Conservation (phyloP, 1,140 invertebrate species). For the Venturia canescens region DNA sequence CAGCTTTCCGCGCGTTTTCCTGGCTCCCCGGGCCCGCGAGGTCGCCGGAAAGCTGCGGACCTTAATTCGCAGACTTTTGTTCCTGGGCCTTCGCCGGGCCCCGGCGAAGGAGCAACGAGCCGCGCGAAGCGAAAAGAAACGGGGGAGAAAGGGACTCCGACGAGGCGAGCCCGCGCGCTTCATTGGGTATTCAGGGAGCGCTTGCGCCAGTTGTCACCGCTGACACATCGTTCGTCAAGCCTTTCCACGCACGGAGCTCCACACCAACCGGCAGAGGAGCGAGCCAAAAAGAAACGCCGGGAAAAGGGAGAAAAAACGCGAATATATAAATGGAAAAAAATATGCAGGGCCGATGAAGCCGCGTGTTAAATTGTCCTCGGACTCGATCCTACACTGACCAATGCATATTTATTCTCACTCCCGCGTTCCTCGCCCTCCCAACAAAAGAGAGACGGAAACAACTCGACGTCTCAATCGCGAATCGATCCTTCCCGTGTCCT, state of each 20-base stretch:
- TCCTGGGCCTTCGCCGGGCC: too few relatives aligned
- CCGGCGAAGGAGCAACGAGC: too few relatives aligned
- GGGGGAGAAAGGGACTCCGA: too few relatives aligned
- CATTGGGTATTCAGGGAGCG: slow-evolving; percentile 76
- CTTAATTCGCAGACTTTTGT: too few relatives aligned
- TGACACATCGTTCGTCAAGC: slow-evolving; percentile 77
- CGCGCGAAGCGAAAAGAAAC: too few relatives aligned
- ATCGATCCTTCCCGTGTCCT: slow-evolving; percentile 58
- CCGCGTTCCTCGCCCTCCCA: background rate
- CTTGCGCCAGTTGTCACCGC: slow-evolving; percentile 77
- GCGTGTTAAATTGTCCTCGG: background rate
- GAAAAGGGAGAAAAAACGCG: slow-evolving; percentile 32
- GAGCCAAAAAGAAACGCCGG: slow-evolving; percentile 34
- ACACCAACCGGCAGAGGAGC: slow-evolving; percentile 49
- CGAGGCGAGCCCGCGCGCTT: too few relatives aligned
- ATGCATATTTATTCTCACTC: too few relatives aligned
- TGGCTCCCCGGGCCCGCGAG: too few relatives aligned
- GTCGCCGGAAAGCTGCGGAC: too few relatives aligned
- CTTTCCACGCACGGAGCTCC: slow-evolving; percentile 68
- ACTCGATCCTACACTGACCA: background rate
- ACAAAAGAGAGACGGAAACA: slow-evolving; percentile 48
- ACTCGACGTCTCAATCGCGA: slow-evolving; percentile 72
- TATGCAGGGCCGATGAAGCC: slow-evolving; percentile 3
- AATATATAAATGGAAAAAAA: background rate
- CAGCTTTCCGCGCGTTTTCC: too few relatives aligned